A percentile compares a stretch with the other conserved stretches of the same genome.
These are phyloP conservation scores for Zaprionus gabonicus DNA, from an alignment of 1,140 invertebrate species.

Conservation along the genomic window DNA sequence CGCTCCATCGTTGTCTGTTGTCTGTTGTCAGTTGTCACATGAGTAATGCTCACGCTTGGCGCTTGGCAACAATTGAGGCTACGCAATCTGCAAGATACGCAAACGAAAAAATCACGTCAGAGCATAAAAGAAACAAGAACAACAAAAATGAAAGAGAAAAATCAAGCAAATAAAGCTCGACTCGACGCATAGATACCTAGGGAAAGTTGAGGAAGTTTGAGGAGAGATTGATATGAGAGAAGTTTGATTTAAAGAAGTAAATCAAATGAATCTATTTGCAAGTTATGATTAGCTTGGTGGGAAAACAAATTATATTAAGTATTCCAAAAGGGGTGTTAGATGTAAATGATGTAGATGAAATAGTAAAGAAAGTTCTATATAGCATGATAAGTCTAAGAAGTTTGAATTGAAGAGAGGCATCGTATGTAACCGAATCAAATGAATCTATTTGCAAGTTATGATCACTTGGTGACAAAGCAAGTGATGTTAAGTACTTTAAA, in stretches of 20 bases:
- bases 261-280: not conserved
- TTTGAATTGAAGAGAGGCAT: not conserved
- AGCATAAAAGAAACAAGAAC: not conserved
- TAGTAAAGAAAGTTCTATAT: no score
- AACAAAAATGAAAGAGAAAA: not conserved
- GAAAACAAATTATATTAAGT: not conserved
- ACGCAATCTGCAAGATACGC: slow-evolving; percentile 30
- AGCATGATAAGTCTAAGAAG: no score
- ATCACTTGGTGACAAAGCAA: no score
- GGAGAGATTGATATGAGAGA: not conserved
- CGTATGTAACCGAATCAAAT: no score
- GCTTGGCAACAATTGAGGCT: slow-evolving; percentile 17
- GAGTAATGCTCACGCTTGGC: slow-evolving; percentile 14
- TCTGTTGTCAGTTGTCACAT: slow-evolving; percentile 24
- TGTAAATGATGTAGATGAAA: no score
- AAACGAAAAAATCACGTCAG: slow-evolving; percentile 15
- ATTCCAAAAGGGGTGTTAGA: not conserved
- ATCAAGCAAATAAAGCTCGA: slow-evolving; percentile 1
- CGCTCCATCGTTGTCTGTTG: not conserved
- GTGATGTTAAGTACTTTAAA: no score
- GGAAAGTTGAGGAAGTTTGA: not conserved
- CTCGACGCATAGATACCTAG: not conserved
- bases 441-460: no score
- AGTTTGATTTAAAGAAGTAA: not conserved
- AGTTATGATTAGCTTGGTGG: not conserved